Evolutionary conservation across 1,140 invertebrate genomes (phyloP).

Genomic region (Hycleus phaleratus): DNA sequence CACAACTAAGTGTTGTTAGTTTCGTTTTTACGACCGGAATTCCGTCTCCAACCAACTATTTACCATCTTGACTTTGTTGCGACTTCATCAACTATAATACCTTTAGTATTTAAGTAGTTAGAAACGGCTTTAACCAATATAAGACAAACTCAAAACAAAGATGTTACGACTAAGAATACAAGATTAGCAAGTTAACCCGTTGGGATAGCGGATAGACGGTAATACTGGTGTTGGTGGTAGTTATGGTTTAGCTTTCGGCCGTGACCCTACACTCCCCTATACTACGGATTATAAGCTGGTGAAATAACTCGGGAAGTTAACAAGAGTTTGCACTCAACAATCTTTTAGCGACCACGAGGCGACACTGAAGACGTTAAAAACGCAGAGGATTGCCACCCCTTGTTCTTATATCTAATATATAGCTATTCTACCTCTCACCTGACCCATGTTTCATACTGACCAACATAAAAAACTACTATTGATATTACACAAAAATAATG

Average conservation of each 20-base stretch:
- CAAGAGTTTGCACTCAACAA: constrained; percentile 28
- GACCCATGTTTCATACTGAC: too few species aligned
- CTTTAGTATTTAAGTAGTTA: constrained; percentile 7
- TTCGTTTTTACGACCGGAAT: constrained; percentile 12
- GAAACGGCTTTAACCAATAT: constrained; percentile 3
- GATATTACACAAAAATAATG: too few species aligned
- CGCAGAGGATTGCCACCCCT: constrained; percentile 17
- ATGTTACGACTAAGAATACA: constrained; percentile 9
- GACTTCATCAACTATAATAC: constrained; percentile 7
- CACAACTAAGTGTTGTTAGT: constrained; percentile 1
- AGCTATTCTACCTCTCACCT: constrained; percentile 1
- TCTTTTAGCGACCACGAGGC: constrained; percentile 21
- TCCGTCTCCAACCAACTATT: constrained; percentile 4
- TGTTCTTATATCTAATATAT: constrained; percentile 20
- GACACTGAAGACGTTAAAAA: constrained; percentile 21
- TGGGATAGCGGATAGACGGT: constrained; percentile 14
- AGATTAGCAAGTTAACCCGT: constrained; percentile 20
- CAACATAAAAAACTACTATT: too few species aligned
- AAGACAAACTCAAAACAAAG: constrained; percentile 5
- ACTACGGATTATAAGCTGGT: constrained; percentile 13
- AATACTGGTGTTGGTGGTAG: background rate
- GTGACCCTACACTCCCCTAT: constrained; percentile 12
- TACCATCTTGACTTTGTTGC: constrained; percentile 8
- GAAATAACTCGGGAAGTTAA: constrained; percentile 25
- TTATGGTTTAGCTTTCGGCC: background rate